Evolutionary conservation across 1,140 invertebrate genomes (phyloP), one percentile per base, ranked within the genome.

Genomic region (Drosophila tropicalis): DNA sequence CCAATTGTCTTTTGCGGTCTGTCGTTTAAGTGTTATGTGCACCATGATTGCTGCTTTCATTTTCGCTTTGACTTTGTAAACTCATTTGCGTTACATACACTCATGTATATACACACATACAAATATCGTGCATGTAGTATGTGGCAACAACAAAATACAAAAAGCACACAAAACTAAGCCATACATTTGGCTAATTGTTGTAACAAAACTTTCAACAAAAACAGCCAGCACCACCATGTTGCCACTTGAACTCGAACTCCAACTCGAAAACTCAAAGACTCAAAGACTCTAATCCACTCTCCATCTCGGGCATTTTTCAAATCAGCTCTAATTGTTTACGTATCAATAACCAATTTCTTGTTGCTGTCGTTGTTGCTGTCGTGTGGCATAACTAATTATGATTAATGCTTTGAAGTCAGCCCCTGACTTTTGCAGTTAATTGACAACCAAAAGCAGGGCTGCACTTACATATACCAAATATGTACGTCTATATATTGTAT

Each of bases 331-430:
- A 87, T 87, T 87, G 83, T 87, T 87, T 77, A 72, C 79, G 87
- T 83, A 87, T 89, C 83, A 83, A 83, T 87, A 67, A 66, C 74
- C 74, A 73, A 65, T 77, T 76, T 64, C 13, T 6, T 34, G 57
- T 63, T 56, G 70, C 25, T 66, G 64, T 54, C 70, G 64, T 51
- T 69, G 61, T 19, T 32, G 65, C 67, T 78, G 83, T 77, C 83
- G 83, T 82, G 79, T 86, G 83, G 79, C 82, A 86, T 87, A 87
- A 87, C 83, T 83, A 87, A 87, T 87, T 87, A 87, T 87, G 83
- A 87, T 87, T 87, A 87, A 87, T 87, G 83, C 67, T 51, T 58
- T 65, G 56, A 65, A 79, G 71, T 67, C 72, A 83, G 83, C 84
- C 72, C 79, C 57, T 81, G 83, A 89, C 83, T 87, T 89, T 89